A percentile compares a stretch with the other conserved stretches of the same genome.
Conservation (phyloP, 2,797 vertebrate species). For the Diceros bicornis region DNA sequence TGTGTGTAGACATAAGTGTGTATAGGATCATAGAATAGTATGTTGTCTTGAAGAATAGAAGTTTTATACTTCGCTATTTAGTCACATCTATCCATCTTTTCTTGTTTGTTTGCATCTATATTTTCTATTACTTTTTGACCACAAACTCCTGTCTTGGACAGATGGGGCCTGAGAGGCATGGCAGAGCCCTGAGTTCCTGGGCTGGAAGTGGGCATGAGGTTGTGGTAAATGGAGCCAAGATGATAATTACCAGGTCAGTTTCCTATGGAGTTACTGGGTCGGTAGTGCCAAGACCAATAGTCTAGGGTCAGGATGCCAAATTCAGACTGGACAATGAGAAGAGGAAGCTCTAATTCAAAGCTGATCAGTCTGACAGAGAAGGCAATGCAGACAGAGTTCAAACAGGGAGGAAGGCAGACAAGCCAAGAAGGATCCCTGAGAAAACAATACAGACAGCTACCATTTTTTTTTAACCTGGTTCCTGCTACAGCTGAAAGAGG, state of each 20-base stretch:
- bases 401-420: neutral
- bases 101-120: neutral
- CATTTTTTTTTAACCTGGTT: slow-evolving; percentile 45
- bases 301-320: slow-evolving; percentile 74
- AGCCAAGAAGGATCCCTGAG: neutral
- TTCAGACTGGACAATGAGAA: slow-evolving; percentile 60
- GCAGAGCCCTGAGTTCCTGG: slow-evolving; percentile 25
- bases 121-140: slow-evolving; percentile 24
- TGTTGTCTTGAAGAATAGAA: neutral
- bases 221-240: slow-evolving; percentile 67
- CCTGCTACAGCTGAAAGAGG: neutral
- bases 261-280: slow-evolving; percentile 73
- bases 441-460: neutral
- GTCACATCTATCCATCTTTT: slow-evolving; percentile 14
- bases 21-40: neutral
- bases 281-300: slow-evolving; percentile 73
- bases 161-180: slow-evolving; percentile 46
- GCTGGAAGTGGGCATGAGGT: slow-evolving; percentile 17
- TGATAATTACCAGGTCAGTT: slow-evolving; percentile 76
- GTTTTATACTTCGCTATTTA: neutral
- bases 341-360: slow-evolving; percentile 57
- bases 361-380: slow-evolving; percentile 8
- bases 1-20: neutral
- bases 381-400: neutral
- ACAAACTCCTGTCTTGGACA: slow-evolving; percentile 46